A percentile compares a stretch with the other conserved stretches of the same genome.
These are phyloP conservation scores for Intellagama lesueurii DNA, from an alignment of 2,797 vertebrate species.

Conservation along the genomic window DNA sequence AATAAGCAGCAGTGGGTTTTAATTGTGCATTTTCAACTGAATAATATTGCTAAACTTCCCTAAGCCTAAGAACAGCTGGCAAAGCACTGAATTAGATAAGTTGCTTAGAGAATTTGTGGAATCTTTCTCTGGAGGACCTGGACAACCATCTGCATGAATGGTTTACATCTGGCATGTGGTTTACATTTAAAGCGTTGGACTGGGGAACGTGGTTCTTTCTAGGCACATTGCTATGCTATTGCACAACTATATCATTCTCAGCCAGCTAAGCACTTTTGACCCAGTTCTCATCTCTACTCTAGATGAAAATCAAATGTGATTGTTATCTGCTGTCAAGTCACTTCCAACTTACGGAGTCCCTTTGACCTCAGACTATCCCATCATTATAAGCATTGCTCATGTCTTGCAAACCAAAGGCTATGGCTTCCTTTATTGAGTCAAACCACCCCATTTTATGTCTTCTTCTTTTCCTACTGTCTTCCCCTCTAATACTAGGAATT, in stretches of 20 bases:
- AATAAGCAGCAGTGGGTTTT: slow-evolving; percentile 15
- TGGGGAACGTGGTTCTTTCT: background rate
- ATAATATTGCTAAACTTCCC: slow-evolving; percentile 1
- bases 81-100: background rate
- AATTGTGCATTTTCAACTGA: slow-evolving; percentile 20
- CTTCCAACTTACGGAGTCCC: too few relatives aligned
- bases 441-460: too few relatives aligned
- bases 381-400: too few relatives aligned
- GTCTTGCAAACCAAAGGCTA: too few relatives aligned
- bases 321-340: too few relatives aligned
- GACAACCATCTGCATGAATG: slow-evolving; percentile 16
- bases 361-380: too few relatives aligned
- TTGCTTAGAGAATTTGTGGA: slow-evolving; percentile 31
- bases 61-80: slow-evolving; percentile 4
- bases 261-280: background rate
- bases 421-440: too few relatives aligned
- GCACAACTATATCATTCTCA: slow-evolving; percentile 18
- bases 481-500: too few relatives aligned
- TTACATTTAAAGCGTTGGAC: slow-evolving; percentile 19
- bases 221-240: background rate
- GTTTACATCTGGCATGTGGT: slow-evolving; percentile 12
- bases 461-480: too few relatives aligned
- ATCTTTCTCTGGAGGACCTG: slow-evolving; percentile 35
- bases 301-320: background rate
- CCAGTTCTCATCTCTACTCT: background rate